These are phyloP conservation scores for Pachycephus smyrnensis DNA, from an alignment of 2,888 invertebrate genomes.

Conservation along the genomic window DNA sequence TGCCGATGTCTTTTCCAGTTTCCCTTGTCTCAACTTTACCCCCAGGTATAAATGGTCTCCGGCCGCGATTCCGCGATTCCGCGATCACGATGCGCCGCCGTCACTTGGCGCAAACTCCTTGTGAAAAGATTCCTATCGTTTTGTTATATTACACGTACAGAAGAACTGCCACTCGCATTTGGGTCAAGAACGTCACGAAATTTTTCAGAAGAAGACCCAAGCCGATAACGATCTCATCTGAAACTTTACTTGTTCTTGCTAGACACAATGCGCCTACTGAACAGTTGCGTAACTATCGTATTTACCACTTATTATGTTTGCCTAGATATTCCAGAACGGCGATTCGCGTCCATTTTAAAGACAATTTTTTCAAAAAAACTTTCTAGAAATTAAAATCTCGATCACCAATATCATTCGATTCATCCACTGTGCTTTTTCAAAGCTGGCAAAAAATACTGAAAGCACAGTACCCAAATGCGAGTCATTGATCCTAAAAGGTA, in stretches of 20 bases:
- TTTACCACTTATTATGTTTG: too few species aligned
- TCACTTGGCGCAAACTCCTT: neutral
- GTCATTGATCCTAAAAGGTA: too few species aligned
- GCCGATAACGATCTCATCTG: neutral
- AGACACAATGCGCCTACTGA: neutral
- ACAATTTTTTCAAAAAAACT: too few species aligned
- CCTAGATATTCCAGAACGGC: too few species aligned
- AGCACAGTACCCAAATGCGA: too few species aligned
- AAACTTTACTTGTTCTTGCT: neutral
- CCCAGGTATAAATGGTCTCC: neutral
- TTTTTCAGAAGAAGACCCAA: conserved; percentile 18
- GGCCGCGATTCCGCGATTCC: neutral
- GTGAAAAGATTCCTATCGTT: conserved; percentile 6
- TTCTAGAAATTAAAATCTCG: too few species aligned
- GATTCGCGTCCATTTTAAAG: too few species aligned
- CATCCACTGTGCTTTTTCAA: too few species aligned
- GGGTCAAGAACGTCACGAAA: conserved; percentile 36
- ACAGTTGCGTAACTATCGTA: too few species aligned
- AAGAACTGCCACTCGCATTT: conserved; percentile 21
- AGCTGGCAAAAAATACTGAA: too few species aligned
- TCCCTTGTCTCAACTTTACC: neutral
- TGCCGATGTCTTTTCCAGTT: too few species aligned
- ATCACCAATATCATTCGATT: too few species aligned
- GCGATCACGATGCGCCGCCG: neutral
- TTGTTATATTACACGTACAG: conserved; percentile 14